Evolutionary conservation across 2,113 vertebrate genomes (phyloP), one percentile per base, ranked within the genome.

Genomic region (Mandrillus leucophaeus): DNA sequence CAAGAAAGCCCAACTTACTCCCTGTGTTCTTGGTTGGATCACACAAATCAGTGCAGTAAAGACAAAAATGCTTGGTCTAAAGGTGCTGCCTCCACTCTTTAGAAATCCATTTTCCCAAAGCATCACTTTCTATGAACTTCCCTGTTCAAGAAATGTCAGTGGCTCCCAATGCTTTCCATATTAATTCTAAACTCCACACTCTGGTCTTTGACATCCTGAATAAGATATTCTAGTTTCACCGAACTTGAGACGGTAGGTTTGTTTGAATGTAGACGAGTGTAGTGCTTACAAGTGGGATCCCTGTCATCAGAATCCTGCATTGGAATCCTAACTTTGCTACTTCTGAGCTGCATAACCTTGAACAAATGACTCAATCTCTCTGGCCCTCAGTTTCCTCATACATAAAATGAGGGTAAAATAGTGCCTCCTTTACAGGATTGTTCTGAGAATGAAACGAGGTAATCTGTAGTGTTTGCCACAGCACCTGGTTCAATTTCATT

Each of bases 381-480:
- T 70, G 76, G 9, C 7, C 7, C 11, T 93, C 38, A 57, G 59
- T 76, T 96, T 95, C 32, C 40, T 92, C 18, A 92, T 73, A 25
- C 76, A 25, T 78, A 81, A 94, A 96, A 85, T 81, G 12, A 9
- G 8, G 10, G 2, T 64, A 10, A 95, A 85, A 88, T 11, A 80
- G 25, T 64, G 13, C 2, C 27, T 86, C 5, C 11, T 82, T 81
- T 68, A 73, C 5, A 79, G 11, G 18, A 83, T 43, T 92, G 1
- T 79, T 86, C 27, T 83, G 38, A 86, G 25, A 95, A 92, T 85
- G 5, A 61, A 91, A 93, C 88, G 25, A 96, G 9, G 17, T 79
- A n/a, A 40, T 55, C 40, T 73, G 10, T 27, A 83, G 23, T 57
- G 22, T 88, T 35, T 81, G 9, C 35, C 38, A 79, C 2, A 32